Conservation (phyloP, 92 coral and sea anemone species). For the Paragorgia papillata region DNA sequence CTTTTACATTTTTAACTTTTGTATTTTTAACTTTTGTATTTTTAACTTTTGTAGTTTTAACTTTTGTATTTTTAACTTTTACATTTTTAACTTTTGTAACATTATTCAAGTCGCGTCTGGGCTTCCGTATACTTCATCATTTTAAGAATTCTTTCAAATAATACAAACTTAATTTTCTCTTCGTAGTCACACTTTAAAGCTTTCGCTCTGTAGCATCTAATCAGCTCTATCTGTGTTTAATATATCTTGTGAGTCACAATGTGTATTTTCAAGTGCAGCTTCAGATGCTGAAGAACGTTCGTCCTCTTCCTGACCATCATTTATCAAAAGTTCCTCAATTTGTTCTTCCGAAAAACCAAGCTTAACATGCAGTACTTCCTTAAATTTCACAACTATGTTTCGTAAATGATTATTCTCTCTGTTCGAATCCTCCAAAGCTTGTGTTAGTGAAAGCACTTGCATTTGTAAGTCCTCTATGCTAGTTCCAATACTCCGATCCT, state of each 20-base stretch:
- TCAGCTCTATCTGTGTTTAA: no score
- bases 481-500: background rate
- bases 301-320: background rate
- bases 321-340: constrained; percentile 23
- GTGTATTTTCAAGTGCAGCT: background rate
- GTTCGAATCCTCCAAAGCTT: constrained; percentile 88
- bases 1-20: no score
- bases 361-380: constrained; percentile 58
- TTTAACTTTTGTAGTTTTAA: no score
- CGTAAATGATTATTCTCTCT: constrained; percentile 79
- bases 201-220: no score
- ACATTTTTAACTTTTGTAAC: no score
- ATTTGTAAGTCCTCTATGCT: constrained; percentile 70
- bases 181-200: no score
- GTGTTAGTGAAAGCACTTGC: constrained; percentile 86
- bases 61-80: no score
- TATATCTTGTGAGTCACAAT: background rate
- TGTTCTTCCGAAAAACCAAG: constrained; percentile 66
- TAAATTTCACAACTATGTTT: constrained; percentile 62
- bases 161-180: no score
- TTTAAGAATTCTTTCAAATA: no score
- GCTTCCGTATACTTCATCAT: no score
- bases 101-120: no score
- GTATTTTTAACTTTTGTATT: no score
- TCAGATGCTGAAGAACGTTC: background rate